These are phyloP conservation scores for Luehdorfia chinensis DNA, from an alignment of 1,140 invertebrate species.

Conservation along the genomic window DNA sequence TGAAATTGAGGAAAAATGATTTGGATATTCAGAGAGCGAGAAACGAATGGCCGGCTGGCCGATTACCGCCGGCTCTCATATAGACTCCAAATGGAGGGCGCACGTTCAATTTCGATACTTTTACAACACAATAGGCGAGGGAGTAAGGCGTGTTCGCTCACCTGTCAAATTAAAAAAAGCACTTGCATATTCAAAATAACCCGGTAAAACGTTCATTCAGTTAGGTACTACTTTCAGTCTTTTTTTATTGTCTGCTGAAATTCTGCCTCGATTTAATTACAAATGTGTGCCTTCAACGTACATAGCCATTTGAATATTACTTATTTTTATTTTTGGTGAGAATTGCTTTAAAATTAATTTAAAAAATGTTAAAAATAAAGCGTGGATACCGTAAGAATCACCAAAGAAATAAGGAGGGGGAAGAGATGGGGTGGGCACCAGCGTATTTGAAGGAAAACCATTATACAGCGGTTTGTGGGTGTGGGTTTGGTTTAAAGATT, in stretches of 20 bases:
- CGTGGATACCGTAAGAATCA: too few relatives aligned
- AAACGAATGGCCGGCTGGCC: constrained; percentile 50
- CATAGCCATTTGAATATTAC: too few relatives aligned
- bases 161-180: constrained; percentile 75
- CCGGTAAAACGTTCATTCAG: constrained; percentile 36
- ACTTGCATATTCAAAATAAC: constrained; percentile 71
- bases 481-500: too few relatives aligned
- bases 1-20: constrained; percentile 66
- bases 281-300: too few relatives aligned
- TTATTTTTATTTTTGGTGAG: too few relatives aligned
- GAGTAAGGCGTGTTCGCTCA: constrained; percentile 69
- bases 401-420: too few relatives aligned
- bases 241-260: constrained; percentile 12
- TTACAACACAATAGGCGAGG: constrained; percentile 68
- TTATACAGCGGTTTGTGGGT: too few relatives aligned
- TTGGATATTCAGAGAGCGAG: constrained; percentile 61
- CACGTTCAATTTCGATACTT: constrained; percentile 73
- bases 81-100: constrained; percentile 64
- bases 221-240: background rate
- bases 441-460: too few relatives aligned
- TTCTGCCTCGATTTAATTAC: constrained; percentile 7
- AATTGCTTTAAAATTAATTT: too few relatives aligned
- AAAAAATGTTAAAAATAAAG: too few relatives aligned
- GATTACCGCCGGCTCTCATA: constrained; percentile 61
- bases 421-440: too few relatives aligned